Percentiles rank a stretch among this genome's conserved stretches.
phyloP scores from a whole-genome alignment of 1,140 invertebrate genomes.

The Microplitis mediator region DNA sequence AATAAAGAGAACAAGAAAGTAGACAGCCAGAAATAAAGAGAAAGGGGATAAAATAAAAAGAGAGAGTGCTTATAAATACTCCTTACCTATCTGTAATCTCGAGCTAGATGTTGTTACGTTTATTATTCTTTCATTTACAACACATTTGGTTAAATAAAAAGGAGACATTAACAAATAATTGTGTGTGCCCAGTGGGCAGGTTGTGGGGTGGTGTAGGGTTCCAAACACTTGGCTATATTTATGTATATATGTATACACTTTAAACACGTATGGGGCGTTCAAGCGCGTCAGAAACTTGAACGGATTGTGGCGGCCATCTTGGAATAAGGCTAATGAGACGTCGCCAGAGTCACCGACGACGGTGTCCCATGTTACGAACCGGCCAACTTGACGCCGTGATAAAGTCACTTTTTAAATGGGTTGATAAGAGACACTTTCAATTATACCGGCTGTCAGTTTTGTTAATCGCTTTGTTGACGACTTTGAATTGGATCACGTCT shows the following conservation, averaged over 20 bases:
- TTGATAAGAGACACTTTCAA: no score
- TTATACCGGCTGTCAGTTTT: no score
- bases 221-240: conserved; percentile 19
- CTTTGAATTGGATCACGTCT: no score
- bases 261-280: conserved; percentile 23
- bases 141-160: conserved; percentile 27
- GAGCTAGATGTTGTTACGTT: conserved; percentile 5
- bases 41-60: neutral
- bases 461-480: no score
- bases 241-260: conserved; percentile 6
- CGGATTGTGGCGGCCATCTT: conserved; percentile 30
- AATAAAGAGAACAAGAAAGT: conserved; percentile 1
- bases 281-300: conserved; percentile 34
- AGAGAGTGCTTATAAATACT: neutral
- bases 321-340: neutral
- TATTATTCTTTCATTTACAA: conserved; percentile 11
- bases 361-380: neutral
- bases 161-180: conserved; percentile 28
- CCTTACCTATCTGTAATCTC: conserved; percentile 26
- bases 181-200: conserved; percentile 17
- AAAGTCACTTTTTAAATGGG: no score
- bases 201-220: conserved; percentile 7
- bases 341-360: neutral
- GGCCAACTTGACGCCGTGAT: no score
- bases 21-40: neutral